Evolutionary conservation across 2,113 vertebrate species (phyloP), one percentile per base, ranked within the genome.

Genomic region (Ctenodactylus gundi): DNA sequence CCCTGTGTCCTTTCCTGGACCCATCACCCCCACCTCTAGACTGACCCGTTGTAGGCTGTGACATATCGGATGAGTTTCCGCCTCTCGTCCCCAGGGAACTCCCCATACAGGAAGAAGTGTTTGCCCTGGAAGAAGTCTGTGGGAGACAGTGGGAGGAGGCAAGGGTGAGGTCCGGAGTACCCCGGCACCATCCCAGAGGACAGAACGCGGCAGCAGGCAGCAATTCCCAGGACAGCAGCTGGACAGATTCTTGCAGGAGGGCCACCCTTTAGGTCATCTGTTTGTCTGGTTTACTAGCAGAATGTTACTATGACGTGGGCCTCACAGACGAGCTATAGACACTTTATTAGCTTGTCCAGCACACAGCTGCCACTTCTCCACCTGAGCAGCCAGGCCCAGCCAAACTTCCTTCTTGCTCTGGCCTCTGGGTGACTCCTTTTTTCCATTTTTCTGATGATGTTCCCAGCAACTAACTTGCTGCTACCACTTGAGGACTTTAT

Each of bases 1-100:
- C 27, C 73, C 64, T 15, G 8, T 4, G 21, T n/a, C 10, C 8
- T 17, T 4, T 21, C 55, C 14, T 4, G 57, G 65, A 29, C 36
- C 46, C n/a, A 65, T 44, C 76, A 36, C 34, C 21, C 7, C 25
- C 51, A 60, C 23, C 46, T 7, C 8, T 31, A 12, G n/a, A 91
- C 88, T 98, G 92, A 99, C 99, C 99, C 99, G 0, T 99, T 99
- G 93, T 99, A 99, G 70, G 99, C 99, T 0, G 98, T 97, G 72
- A 99, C 99, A 64, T 99, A 99, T 58, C 99, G 98, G 58, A 98
- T 92, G 84, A 99, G 98, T 5, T 97, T 98, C 29, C 99, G 98
- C n/a, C 98, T 98, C 93, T 99, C 99, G 0, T 98, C 98, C 84
- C 98, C 97, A 0, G 99, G 99, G 85, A 99, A 99, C 92, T 98